Evolutionary conservation across 2,888 invertebrate species (phyloP), one percentile per base, ranked within the genome.

Genomic region (Drosophila multiciliata): DNA sequence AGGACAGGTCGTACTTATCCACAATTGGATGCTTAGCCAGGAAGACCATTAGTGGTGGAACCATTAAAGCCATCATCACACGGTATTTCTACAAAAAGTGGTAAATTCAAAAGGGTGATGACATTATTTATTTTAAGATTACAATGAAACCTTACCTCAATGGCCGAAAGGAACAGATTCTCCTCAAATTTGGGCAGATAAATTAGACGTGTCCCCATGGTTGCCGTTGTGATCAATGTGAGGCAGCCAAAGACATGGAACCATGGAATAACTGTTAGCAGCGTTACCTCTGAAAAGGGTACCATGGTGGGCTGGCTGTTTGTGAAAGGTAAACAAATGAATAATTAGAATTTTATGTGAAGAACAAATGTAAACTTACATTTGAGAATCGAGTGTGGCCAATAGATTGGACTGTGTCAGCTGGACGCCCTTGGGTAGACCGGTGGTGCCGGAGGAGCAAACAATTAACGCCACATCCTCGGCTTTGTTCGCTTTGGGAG

Each of bases 41-140:
- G 91, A 98, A 97, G 50, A 97, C 95, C 91, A 97, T 95, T 38
- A 98, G 94, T 1, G 98, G 97, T 1, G 98, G 98, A 11, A 98
- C 98, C 77, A 97, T 94, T 17, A 95, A 95, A 2, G 95, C 94
- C 91, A 95, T 94, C 67, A 95, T 94, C 3, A 96, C 94, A 94
- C 96, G 93, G 65, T 94, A 91, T 83, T 92, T 92, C 89, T 92
- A 48, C 11, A 23, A 60, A 77, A 63, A 6, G 2, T 6, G 45
- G 11, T 6, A 53, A 59, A 32, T 1, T 5, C 20, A 20, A 36
- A 45, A 45, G 26, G 12, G 6, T 6, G 11, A 20, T 20, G 7
- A 20, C 26, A 2, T 26, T 26, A 20, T 9, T 1, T 17, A n/a
- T 26, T 9, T 5, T 20, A 17, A 17, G 49, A 1, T 40, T n/a